These are phyloP conservation scores for Leucopsar rothschildi DNA, from an alignment of 2,113 vertebrate species.

Conservation along the genomic window DNA sequence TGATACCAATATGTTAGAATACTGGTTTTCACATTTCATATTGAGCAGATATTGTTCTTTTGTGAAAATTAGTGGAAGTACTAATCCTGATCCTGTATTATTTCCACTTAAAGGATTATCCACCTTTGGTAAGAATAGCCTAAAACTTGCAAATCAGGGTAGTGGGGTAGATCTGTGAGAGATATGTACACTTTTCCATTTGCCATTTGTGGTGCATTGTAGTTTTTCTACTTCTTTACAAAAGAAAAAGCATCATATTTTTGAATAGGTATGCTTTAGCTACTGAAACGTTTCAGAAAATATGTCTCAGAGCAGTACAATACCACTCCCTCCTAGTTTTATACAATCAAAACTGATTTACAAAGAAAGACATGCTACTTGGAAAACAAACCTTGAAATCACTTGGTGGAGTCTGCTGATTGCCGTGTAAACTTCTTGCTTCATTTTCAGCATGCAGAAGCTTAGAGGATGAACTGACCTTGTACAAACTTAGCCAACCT, in stretches of 20 bases:
- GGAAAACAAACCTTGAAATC: background rate
- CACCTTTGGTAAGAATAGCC: background rate
- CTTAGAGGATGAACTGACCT: conserved; percentile 57
- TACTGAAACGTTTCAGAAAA: background rate
- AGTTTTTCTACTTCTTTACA: background rate
- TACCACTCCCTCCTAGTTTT: background rate
- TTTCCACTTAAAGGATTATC: background rate
- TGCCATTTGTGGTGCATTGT: background rate
- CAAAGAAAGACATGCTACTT: background rate
- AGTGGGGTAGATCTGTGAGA: background rate
- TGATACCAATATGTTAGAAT: background rate
- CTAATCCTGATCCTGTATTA: background rate
- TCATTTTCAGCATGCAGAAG: conserved; percentile 15
- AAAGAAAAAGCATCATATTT: background rate
- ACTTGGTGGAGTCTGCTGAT: background rate
- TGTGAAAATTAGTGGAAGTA: background rate
- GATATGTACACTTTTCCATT: background rate
- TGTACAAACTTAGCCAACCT: conserved; percentile 53
- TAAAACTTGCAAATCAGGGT: background rate
- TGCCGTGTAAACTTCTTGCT: background rate
- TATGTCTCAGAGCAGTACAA: background rate
- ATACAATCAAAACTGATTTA: background rate
- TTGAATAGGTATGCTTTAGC: background rate
- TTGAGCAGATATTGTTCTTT: background rate
- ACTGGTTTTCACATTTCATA: background rate